Evolutionary conservation across 1,140 invertebrate genomes (phyloP), one percentile per base, ranked within the genome.

Genomic region (Diplogasteroides magnus): DNA sequence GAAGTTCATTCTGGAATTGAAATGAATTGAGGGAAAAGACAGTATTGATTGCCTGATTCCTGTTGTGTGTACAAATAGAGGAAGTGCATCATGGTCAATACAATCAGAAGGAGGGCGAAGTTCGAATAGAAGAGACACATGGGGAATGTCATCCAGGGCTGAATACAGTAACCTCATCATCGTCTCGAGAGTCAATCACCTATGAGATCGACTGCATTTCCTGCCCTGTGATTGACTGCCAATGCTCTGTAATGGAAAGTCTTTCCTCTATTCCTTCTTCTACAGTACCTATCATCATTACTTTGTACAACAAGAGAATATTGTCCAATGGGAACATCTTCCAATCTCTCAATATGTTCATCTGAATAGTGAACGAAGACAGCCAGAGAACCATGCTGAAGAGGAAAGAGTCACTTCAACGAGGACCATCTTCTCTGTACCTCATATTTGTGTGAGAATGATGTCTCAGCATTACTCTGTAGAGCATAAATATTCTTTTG

Each of bases 101-200:
- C 70, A 72, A 25, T 72, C 69, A 14, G 70, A 57, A 2, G 70
- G 68, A 31, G 70, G 55, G 19, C 68, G 70, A 13, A 72, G 70
- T 37, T 72, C 56, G 26, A 72, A 31, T 14, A 61, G 69, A 26
- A 72, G 29, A 3, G 66, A 31, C n/a, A 56, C 19, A 26, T 64
- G 26, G n/a, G 15, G n/a, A 23, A 63, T 19, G 27, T 68, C 66
- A 48, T 68, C 66, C 56, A 68, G 28, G 6, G 66, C 70, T 72
- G 58, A 69, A 69, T 15, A 29, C 31, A 61, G 60, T 32, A 1
- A 31, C 31, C 61, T 56, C 61, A 61, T 58, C 61, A 62, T 62
- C 61, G 31, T 61, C 57, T 55, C 32, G 57, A 60, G 29, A 67
- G 48, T 26, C 59, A 23, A 28, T 48, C 56, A 71, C 65, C 70